Base-by-base conservation (phyloP, 2,113 vertebrate genomes). In the Lampris megalopsis region DNA sequence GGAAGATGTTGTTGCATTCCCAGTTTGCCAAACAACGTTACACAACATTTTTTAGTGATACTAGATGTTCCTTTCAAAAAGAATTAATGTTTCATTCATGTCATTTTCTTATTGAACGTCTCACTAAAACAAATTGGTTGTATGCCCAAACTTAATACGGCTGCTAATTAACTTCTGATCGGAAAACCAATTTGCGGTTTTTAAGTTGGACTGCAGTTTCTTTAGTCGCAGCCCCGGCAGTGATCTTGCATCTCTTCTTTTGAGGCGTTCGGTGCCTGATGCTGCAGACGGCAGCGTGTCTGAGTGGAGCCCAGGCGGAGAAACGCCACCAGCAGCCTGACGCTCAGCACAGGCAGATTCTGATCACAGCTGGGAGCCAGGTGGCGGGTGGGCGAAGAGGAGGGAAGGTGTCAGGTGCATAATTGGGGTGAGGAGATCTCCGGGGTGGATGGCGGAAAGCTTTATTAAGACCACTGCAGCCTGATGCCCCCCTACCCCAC, bases 391-490 rank as follows among this genome's bases (percentile, higher is more conserved):
- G 37, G 37, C 71, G 41, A 7, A 7, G 57, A 60, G 13, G 65
- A 62, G 82, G 74, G 81, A 80, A 83, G 85, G 89, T 92, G 91
- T 90, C 88, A 83, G 87, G 45, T 71, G 73, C 89, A 86, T 93
- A 93, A 95, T 94, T 93, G 92, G 89, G 91, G 89, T 92, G 92
- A 94, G 88, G 79, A 88, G 91, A 93, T 93, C 90, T 86, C 83
- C 49, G 63, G 86, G 73, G 86, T 88, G 88, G 91, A 92, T 89
- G 76, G 84, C 89, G 74, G 71, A 71, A 74, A 82, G 88, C 85
- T 92, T 93, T 92, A 92, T 93, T 89, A 92, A 92, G 92, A 89
- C 86, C 24, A 83, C 83, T 90, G 69, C 56, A 82, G 82, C 89
- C 73, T 76, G 81, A 86, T 91, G 83, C 82, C 86, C 75, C 60